A percentile compares a stretch with the other conserved stretches of the same genome.
phyloP scores from a whole-genome alignment of 2,888 invertebrate species.

The Stramonita haemastoma region DNA sequence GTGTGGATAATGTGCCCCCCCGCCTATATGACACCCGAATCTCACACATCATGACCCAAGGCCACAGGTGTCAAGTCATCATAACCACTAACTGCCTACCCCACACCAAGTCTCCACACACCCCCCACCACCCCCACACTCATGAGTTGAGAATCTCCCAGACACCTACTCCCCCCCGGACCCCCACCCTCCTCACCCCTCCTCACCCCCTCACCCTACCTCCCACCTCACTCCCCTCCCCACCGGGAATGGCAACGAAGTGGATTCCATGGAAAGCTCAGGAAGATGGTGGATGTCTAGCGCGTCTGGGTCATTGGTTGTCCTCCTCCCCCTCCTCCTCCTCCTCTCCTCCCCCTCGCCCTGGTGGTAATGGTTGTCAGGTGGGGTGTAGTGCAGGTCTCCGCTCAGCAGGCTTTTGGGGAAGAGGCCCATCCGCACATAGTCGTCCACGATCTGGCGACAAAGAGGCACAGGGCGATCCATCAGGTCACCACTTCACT shows the following conservation, averaged over 20 bases:
- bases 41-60: too few species aligned
- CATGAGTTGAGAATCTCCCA: not conserved
- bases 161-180: not conserved
- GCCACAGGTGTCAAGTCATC: too few species aligned
- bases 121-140: not conserved
- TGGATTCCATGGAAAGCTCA: not conserved
- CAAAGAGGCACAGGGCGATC: too few species aligned
- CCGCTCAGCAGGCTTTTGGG: conserved; percentile 79
- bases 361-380: conserved; percentile 19
- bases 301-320: not conserved
- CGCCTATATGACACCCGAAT: too few species aligned
- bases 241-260: not conserved
- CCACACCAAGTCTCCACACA: too few species aligned
- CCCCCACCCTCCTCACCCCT: not conserved
- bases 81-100: too few species aligned
- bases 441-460: conserved; percentile 87
- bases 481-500: not conserved
- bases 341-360: conserved; percentile 4
- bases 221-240: not conserved
- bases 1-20: too few species aligned
- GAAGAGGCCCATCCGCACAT: conserved; percentile 88
- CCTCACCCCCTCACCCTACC: not conserved
- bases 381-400: conserved; percentile 51
- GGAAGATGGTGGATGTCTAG: not conserved
- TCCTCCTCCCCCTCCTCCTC: not conserved